phyloP scores from a whole-genome alignment of 2,113 vertebrate species.

The Mormyrus iriodes region DNA sequence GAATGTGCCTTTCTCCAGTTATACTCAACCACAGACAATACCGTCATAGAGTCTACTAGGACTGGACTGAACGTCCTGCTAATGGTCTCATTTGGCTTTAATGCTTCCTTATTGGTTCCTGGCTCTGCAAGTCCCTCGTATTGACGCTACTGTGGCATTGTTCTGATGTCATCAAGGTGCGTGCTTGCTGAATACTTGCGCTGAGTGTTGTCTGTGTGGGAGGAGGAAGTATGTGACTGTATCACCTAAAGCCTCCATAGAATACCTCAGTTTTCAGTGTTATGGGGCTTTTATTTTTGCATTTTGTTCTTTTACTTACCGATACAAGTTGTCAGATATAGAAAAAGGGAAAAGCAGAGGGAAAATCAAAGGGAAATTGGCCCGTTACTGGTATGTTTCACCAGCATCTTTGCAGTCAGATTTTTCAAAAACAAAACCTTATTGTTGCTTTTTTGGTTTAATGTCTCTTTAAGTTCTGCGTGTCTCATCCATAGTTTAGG shows the following conservation, averaged over 20 bases:
- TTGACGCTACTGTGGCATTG: not conserved
- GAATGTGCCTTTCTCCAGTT: not conserved
- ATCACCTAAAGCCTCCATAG: not conserved
- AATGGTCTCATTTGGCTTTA: not conserved
- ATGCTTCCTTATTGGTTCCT: not conserved
- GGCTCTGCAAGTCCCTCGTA: not conserved
- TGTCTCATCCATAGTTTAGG: not conserved
- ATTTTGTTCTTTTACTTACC: not conserved
- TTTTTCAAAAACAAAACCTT: not conserved
- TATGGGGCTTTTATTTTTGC: slow-evolving; percentile 11
- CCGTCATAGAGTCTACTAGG: not conserved
- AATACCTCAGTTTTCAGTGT: slow-evolving; percentile 23
- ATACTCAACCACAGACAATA: not conserved
- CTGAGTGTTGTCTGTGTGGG: not conserved
- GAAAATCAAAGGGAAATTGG: not conserved
- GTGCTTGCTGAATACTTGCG: not conserved
- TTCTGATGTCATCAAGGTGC: not conserved
- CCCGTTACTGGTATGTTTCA: not conserved
- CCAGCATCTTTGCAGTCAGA: not conserved
- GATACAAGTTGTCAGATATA: not conserved
- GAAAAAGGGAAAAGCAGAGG: not conserved
- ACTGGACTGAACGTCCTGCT: not conserved
- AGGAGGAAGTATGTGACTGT: not conserved
- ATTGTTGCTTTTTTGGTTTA: not conserved
- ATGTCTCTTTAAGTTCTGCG: not conserved